Base-by-base conservation (phyloP, 2,797 vertebrate species). In the Mormyrus proboscirostris region DNA sequence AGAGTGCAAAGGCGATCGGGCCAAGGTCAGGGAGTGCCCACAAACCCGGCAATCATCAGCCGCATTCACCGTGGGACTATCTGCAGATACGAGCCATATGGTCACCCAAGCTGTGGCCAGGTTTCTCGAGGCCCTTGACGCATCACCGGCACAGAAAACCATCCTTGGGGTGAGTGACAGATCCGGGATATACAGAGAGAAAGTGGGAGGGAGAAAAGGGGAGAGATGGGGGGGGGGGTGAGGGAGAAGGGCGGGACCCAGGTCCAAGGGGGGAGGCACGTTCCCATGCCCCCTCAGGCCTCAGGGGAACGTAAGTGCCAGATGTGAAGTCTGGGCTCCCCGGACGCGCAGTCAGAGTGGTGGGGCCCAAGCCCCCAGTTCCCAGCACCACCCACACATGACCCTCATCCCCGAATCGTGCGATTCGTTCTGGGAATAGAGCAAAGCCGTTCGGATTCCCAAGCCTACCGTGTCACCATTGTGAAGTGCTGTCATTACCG, bases 241-340 rank as follows among this genome's bases (percentile, higher is more conserved):
- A 41, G 25, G 44, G 7, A 12, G 62, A 62, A 38, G 55, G 69
- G 10, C 1, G 73, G 3, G 57, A 53, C 49, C 38, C 86, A 41
- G 89, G 65, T 86, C 38, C 0, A 73, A 22, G 86, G 62, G 89
- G n/a, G 87, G 79, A 53, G 59, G 47, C 76, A 0, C 0, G 57
- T 96, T 94, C 95, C 90, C 93, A 93, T 94, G 95, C 91, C 92
- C 90, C 51, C 88, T 0, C 12, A n/a, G 16, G 19, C 93, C 93
- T 92, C 92, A 0, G 3, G 93, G 94, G 95, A 95, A 92, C 93
- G 93, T 93, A 92, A 91, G 93, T 92, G 96, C 94, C 96, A 96
- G 96, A 95, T 96, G 96, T 19, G 47, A 94, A 93, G 94, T 95
- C 92, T 91, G 83, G 93, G 92, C 94, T 93, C 93, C 2, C 9